These are phyloP conservation scores for Lochmaea crataegi DNA, from an alignment of 2,888 invertebrate species.

Conservation along the genomic window DNA sequence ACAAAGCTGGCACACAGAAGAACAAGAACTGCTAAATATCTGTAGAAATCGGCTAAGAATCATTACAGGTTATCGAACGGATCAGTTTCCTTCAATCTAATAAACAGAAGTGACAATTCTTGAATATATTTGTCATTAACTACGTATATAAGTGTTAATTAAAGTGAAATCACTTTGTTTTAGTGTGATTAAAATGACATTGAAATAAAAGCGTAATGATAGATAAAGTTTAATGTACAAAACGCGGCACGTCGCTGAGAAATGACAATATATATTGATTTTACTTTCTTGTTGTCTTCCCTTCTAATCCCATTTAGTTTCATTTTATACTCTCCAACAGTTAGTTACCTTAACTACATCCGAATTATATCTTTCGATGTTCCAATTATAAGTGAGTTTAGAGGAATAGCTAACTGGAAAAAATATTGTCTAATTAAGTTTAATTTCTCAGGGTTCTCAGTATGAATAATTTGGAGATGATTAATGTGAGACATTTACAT, in stretches of 20 bases:
- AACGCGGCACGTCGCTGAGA: background rate
- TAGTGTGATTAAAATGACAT: background rate
- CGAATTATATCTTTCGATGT: constrained; percentile 14
- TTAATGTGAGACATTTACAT: too few species aligned
- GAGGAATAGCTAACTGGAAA: background rate
- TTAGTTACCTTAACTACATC: constrained; percentile 8
- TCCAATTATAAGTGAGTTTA: background rate
- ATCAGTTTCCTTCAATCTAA: too few species aligned
- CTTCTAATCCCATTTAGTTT: constrained; percentile 1
- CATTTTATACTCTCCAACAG: constrained; percentile 8
- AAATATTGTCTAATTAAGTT: background rate
- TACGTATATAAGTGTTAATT: background rate
- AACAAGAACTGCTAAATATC: too few species aligned
- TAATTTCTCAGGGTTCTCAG: background rate
- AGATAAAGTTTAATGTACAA: constrained; percentile 11
- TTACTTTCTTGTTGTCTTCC: constrained; percentile 12
- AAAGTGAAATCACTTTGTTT: background rate
- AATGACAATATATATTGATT: constrained; percentile 8
- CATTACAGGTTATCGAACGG: too few species aligned
- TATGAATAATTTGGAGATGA: background rate
- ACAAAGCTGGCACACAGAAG: too few species aligned
- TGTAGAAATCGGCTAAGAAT: too few species aligned
- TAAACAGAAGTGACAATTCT: too few species aligned
- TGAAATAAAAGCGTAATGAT: constrained; percentile 5
- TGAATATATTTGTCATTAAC: background rate